Evolutionary conservation across 1,140 invertebrate species (phyloP).

Genomic region (Saccostrea echinata): DNA sequence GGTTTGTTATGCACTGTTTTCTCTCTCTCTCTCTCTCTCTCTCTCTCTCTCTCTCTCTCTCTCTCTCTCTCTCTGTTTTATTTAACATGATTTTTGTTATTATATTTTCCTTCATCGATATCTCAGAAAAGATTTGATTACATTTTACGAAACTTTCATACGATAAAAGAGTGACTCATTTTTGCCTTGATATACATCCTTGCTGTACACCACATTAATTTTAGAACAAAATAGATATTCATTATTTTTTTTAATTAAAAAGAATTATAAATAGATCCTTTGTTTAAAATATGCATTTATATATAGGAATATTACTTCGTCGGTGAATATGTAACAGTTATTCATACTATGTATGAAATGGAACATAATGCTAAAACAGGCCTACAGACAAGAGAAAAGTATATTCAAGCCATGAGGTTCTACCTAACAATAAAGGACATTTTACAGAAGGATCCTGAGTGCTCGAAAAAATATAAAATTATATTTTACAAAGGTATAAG

Average conservation of each 20-base stretch:
- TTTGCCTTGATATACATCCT: too few relatives aligned
- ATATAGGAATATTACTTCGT: slow-evolving; percentile 29
- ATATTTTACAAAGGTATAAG: slow-evolving; percentile 4
- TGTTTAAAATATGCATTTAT: not conserved
- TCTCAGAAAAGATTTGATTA: too few relatives aligned
- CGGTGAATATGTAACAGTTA: slow-evolving; percentile 18
- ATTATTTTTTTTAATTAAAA: not conserved
- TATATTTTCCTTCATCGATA: too few relatives aligned
- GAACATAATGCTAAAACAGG: not conserved
- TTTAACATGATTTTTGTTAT: too few relatives aligned
- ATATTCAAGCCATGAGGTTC: not conserved
- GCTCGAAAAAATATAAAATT: slow-evolving; percentile 33
- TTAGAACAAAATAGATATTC: too few relatives aligned
- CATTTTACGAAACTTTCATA: too few relatives aligned
- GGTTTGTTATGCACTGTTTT: not conserved
- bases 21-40: not conserved
- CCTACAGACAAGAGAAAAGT: not conserved
- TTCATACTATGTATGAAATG: slow-evolving; percentile 40
- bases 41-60: not conserved
- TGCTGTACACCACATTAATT: too few relatives aligned
- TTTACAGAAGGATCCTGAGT: not conserved
- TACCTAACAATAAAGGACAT: not conserved
- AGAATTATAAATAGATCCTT: not conserved
- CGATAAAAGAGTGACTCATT: too few relatives aligned
- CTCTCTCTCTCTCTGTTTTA: too few relatives aligned